phyloP scores from a whole-genome alignment of 1,140 invertebrate genomes.

The Sinonovacula constricta region DNA sequence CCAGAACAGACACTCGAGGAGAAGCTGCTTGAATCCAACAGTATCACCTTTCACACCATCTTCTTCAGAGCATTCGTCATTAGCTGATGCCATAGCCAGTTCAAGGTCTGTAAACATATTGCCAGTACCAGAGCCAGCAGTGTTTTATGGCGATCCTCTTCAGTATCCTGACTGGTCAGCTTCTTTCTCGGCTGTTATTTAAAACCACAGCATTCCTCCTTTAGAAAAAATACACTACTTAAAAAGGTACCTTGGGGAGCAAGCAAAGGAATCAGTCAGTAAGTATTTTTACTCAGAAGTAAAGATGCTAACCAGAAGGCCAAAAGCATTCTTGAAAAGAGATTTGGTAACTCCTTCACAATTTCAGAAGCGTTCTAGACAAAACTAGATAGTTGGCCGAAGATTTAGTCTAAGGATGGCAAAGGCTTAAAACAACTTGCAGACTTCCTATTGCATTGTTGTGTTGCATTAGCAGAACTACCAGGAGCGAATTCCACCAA shows the following conservation, averaged over 20 bases:
- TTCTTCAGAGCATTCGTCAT: not conserved
- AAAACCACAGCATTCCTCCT: conserved; percentile 90
- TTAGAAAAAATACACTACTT: conserved; percentile 76
- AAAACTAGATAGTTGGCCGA: conserved; percentile 57
- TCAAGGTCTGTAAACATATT: conserved; percentile 41
- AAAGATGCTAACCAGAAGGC: conserved; percentile 50
- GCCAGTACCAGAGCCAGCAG: conserved; percentile 44
- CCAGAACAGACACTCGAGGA: not conserved
- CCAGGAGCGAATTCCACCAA: not conserved
- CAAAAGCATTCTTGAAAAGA: conserved; percentile 38
- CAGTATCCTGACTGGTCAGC: conserved; percentile 66
- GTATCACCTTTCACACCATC: not conserved
- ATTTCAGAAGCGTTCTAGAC: conserved; percentile 44
- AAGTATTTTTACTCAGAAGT: conserved; percentile 36
- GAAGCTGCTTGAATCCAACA: not conserved
- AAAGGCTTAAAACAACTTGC: conserved; percentile 39
- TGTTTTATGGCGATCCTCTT: conserved; percentile 54
- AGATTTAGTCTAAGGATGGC: conserved; percentile 32
- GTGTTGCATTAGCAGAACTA: conserved; percentile 36
- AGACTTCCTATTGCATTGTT: conserved; percentile 57
- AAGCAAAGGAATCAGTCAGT: conserved; percentile 35
- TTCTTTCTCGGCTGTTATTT: conserved; percentile 90
- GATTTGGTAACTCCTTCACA: conserved; percentile 54
- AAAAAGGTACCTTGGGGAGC: conserved; percentile 68
- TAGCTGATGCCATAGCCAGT: conserved; percentile 24